These are phyloP conservation scores for Gambusia affinis DNA, from an alignment of 2,113 vertebrate genomes.

Conservation along the genomic window DNA sequence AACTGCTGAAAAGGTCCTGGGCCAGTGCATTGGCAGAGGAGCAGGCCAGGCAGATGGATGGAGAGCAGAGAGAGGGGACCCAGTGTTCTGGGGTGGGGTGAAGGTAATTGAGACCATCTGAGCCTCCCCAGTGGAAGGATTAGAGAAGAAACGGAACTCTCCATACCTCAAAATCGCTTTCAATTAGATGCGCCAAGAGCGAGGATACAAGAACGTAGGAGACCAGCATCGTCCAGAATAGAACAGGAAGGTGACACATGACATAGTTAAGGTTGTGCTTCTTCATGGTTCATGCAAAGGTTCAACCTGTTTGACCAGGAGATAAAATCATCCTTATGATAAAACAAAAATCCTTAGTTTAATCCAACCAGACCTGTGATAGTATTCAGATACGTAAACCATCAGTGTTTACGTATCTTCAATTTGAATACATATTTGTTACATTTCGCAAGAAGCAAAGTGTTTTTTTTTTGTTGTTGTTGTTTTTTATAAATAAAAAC, in stretches of 20 bases:
- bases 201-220: conserved; percentile 80
- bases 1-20: conserved; percentile 85
- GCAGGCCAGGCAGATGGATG: conserved; percentile 73
- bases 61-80: conserved; percentile 77
- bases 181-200: conserved; percentile 99
- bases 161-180: conserved; percentile 93
- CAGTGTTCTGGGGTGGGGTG: conserved; percentile 88
- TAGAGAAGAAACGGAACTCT: conserved; percentile 93
- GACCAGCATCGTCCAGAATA: conserved; percentile 29
- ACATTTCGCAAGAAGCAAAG: too few relatives aligned
- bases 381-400: too few relatives aligned
- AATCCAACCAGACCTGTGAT: too few relatives aligned
- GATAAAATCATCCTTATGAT: too few relatives aligned
- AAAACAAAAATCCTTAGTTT: too few relatives aligned
- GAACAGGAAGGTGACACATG: conserved; percentile 58
- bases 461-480: too few relatives aligned
- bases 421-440: too few relatives aligned
- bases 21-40: conserved; percentile 84
- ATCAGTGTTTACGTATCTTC: too few relatives aligned
- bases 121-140: conserved; percentile 91
- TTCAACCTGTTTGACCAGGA: conserved; percentile 59
- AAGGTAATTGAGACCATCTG: conserved; percentile 99
- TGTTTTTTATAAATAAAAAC: too few relatives aligned
- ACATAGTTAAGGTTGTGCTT: conserved; percentile 77
- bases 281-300: conserved; percentile 42